A percentile compares a stretch with the other conserved stretches of the same genome.
These are phyloP conservation scores for Drymodes brunneopygia DNA, from an alignment of 2,113 vertebrate genomes.

Conservation along the genomic window DNA sequence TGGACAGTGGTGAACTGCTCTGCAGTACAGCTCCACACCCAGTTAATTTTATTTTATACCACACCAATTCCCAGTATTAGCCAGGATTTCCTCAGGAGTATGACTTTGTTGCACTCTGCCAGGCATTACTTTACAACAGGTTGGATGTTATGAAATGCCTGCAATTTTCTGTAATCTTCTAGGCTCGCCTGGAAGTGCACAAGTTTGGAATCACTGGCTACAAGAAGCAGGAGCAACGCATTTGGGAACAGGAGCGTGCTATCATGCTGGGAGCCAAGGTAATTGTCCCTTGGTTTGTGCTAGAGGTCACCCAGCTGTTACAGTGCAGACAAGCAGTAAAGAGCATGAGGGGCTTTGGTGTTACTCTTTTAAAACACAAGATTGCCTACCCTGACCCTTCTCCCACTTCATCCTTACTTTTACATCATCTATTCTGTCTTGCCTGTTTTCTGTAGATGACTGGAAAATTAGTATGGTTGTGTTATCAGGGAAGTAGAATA, in stretches of 20 bases:
- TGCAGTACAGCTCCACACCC: background rate
- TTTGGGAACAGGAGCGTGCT: constrained; percentile 87
- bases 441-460: background rate
- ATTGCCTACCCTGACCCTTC: background rate
- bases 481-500: background rate
- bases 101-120: background rate
- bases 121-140: background rate
- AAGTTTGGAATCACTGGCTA: constrained; percentile 93
- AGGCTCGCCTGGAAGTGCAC: constrained; percentile 95
- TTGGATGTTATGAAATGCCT: background rate
- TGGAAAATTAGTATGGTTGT: background rate
- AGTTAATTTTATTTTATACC: background rate
- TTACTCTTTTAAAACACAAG: background rate
- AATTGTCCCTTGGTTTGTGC: background rate
- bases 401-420: background rate
- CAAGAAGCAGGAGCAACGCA: constrained; percentile 86
- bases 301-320: background rate
- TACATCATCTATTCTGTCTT: background rate
- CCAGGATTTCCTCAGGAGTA: background rate
- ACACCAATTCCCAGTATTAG: background rate
- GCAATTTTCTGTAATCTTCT: background rate
- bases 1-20: background rate
- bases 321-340: background rate
- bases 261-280: constrained; percentile 94
- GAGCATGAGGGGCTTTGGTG: background rate